Percentiles rank a stretch among this genome's conserved stretches.
Evolutionary conservation across 2,797 vertebrate genomes (phyloP).

Genomic region (Leptatherina wallacei): DNA sequence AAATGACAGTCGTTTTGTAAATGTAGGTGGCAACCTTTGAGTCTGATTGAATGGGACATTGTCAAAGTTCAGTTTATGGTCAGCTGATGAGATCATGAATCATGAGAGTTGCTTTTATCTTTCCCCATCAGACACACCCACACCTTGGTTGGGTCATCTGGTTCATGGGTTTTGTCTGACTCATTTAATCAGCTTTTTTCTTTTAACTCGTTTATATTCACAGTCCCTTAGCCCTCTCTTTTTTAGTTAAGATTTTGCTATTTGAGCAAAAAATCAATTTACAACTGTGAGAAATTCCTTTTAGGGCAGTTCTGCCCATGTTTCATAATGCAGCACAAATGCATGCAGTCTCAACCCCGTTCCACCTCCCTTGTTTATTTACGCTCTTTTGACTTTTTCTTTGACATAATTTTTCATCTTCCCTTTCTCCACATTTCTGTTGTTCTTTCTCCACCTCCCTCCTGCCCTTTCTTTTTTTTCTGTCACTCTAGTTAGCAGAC

Average conservation of each 20-base stretch:
- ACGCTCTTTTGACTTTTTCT: background rate
- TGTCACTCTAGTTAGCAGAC: conserved; percentile 11
- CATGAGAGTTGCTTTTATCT: conserved; percentile 7
- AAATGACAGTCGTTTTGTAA: background rate
- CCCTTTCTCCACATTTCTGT: conserved; percentile 3
- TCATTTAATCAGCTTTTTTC: background rate
- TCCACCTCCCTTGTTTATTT: background rate
- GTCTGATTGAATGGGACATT: conserved; percentile 9
- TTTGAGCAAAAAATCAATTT: background rate
- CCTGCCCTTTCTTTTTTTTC: background rate
- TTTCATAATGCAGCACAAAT: conserved; percentile 11
- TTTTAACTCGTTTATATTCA: background rate
- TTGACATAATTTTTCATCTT: background rate
- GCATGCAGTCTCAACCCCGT: too few species aligned
- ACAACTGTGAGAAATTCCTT: conserved; percentile 6
- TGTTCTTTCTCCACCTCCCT: background rate
- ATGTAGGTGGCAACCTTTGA: conserved; percentile 10
- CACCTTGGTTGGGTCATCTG: conserved; percentile 19
- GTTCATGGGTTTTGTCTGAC: conserved; percentile 21
- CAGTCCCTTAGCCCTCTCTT: background rate
- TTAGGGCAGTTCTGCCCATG: conserved; percentile 1
- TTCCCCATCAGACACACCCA: background rate
- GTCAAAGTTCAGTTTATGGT: conserved; percentile 32
- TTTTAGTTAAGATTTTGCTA: conserved; percentile 2
- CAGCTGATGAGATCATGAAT: conserved; percentile 38